A percentile compares a stretch with the other conserved stretches of the same genome.
Evolutionary conservation across 2,797 vertebrate genomes (phyloP).

Genomic region (Diplodus puntazzo): DNA sequence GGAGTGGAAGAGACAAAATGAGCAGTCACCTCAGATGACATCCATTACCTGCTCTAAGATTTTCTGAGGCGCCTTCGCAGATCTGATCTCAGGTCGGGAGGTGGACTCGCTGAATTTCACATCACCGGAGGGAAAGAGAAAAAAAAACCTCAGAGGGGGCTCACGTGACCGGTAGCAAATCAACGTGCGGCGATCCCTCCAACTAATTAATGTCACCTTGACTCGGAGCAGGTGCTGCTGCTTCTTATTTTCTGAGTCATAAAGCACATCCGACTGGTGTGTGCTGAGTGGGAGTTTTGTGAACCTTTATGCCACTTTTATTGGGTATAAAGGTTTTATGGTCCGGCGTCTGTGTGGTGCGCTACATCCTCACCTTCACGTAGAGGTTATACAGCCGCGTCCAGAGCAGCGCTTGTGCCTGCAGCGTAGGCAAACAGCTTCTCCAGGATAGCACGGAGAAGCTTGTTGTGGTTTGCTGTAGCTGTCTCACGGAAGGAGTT

Average conservation of each 20-base stretch:
- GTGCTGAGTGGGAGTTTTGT: conserved; percentile 58
- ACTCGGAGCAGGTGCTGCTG: conserved; percentile 62
- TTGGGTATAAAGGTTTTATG: conserved; percentile 57
- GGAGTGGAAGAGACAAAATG: not conserved
- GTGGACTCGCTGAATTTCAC: conserved; percentile 2
- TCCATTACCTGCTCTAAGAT: not conserved
- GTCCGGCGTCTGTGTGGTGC: conserved; percentile 35
- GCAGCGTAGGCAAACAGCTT: not conserved
- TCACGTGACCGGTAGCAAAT: conserved; percentile 36
- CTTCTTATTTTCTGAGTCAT: conserved; percentile 77
- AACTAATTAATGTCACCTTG: conserved; percentile 71
- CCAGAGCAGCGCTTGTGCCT: conserved; percentile 14
- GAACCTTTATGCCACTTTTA: conserved; percentile 65
- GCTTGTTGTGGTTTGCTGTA: not conserved
- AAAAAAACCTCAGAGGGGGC: not conserved
- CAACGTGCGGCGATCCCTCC: conserved; percentile 35
- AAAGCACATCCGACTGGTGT: conserved; percentile 58
- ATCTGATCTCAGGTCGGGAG: not conserved
- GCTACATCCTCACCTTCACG: conserved; percentile 39
- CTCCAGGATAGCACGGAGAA: not conserved
- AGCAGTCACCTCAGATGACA: not conserved
- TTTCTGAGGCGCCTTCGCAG: not conserved
- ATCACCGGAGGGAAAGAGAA: not conserved
- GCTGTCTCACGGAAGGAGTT: not conserved
- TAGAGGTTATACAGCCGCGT: conserved; percentile 49